Base-by-base conservation (phyloP, 2,797 vertebrate species). In the Peromyscus attwateri region DNA sequence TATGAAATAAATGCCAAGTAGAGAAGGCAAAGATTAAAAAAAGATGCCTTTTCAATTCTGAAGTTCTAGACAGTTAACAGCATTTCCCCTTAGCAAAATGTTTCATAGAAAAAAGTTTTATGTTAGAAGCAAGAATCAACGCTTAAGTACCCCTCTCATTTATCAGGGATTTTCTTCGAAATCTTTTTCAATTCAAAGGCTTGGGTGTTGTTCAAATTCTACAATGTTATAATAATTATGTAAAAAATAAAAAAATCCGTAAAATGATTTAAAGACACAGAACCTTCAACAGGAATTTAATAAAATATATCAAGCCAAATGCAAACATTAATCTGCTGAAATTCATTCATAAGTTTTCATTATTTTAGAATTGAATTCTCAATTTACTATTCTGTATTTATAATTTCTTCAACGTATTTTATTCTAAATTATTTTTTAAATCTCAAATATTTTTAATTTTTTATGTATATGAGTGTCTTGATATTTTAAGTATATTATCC, bases 271-370 rank as follows among this genome's bases (percentile, higher is more conserved):
- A 70, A 94, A 76, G 83, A n/a, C 7, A 12, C 76, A 76, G 40
- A 46, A 37, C 3, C 75, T n/a, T 64, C 6, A 92, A 9, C 11
- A 92, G 52, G 2, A 70, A 0, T 49, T 80, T 68, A 11, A 19
- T 73, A 92, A 71, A 90, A 95, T 40, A 66, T 1, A 81, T 21
- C 64, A 0, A 91, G 7, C 8, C 11, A 82, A 82, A 37, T 80
- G 25, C 4, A 96, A 83, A 88, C 85, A 17, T 60, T 66, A 66
- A 46, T 17, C 5, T 96, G 29, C 0, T 94, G 76, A 96, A 94
- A 37, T 52, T n/a, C 13, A 37, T 80, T 94, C 16, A 80, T 37
- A 93, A 83, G 1, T 93, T 95, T 49, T 4, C 79, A 92, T 55
- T 94, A 87, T 6, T 27, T 89, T 88, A 88, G 0, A 6, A 81